Evolutionary conservation across 1,140 invertebrate species (phyloP).

Genomic region (Tyrophagus putrescentiae): DNA sequence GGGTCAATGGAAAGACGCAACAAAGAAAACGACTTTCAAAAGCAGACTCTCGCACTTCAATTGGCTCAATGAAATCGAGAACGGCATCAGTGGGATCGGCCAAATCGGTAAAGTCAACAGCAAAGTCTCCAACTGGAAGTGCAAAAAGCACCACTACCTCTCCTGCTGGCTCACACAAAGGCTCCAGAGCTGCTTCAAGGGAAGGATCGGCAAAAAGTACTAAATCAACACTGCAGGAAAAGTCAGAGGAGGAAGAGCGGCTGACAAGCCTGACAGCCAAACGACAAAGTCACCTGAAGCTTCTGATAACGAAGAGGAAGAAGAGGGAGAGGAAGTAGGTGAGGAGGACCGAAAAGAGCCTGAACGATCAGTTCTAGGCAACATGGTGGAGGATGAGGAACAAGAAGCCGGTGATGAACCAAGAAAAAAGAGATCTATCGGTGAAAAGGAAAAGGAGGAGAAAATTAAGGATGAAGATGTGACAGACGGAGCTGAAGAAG

Average conservation of each 20-base stretch:
- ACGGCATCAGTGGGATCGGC: too few species aligned
- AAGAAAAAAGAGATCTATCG: background rate
- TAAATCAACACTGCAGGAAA: too few species aligned
- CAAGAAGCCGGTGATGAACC: background rate
- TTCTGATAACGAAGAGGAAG: conserved; percentile 10
- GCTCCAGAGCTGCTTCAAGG: too few species aligned
- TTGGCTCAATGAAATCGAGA: background rate
- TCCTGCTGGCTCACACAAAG: too few species aligned
- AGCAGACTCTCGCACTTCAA: background rate
- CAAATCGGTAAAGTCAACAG: too few species aligned
- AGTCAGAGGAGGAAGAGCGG: background rate
- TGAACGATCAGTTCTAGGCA: background rate
- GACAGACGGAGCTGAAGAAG: background rate
- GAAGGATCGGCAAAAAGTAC: background rate
- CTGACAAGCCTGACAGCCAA: background rate
- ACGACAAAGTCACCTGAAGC: conserved; percentile 17
- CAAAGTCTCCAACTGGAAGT: background rate
- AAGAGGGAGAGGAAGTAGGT: conserved; percentile 34
- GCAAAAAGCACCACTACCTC: background rate
- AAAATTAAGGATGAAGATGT: background rate
- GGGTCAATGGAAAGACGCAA: background rate
- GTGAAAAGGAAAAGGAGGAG: background rate
- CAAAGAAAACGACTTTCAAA: background rate
- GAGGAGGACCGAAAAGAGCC: conserved; percentile 33
- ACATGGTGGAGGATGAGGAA: background rate